phyloP scores from a whole-genome alignment of 1,140 invertebrate species.

The Philotrypesis tridentata region DNA sequence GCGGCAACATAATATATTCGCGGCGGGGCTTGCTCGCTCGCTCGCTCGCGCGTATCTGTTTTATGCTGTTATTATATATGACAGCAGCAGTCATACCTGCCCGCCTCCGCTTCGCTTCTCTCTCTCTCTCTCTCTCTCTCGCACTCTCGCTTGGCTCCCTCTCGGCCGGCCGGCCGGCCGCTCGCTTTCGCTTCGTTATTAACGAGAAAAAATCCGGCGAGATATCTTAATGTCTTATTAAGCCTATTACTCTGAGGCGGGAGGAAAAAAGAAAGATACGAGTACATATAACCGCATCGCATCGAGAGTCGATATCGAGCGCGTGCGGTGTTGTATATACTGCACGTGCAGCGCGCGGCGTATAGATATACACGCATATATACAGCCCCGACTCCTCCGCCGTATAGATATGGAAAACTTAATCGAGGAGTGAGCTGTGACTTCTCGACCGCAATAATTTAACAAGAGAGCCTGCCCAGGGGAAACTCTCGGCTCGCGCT shows the following conservation, averaged over 20 bases:
- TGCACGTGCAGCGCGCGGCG: background rate
- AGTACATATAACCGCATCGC: background rate
- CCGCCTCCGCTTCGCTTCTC: conserved; percentile 50
- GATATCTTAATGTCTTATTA: conserved; percentile 53
- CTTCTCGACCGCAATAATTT: background rate
- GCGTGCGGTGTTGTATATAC: background rate
- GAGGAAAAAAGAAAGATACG: conserved; percentile 16
- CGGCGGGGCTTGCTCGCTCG: conserved; percentile 60
- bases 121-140: conserved; percentile 39
- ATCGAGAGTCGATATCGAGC: background rate
- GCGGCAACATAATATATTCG: conserved; percentile 75
- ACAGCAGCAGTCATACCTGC: conserved; percentile 73
- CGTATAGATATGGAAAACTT: conserved; percentile 29
- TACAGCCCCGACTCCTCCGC: too few relatives aligned
- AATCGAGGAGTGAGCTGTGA: conserved; percentile 17
- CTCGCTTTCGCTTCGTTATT: conserved; percentile 28
- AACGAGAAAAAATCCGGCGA: conserved; percentile 46
- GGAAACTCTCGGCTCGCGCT: background rate
- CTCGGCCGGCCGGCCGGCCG: too few relatives aligned
- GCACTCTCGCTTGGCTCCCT: too few relatives aligned
- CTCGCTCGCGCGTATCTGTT: conserved; percentile 73
- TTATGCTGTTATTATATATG: conserved; percentile 76
- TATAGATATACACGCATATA: too few relatives aligned
- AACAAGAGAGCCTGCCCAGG: too few relatives aligned
- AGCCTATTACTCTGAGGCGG: conserved; percentile 43